These are phyloP conservation scores for Sus scrofa DNA, from an alignment of 2,113 vertebrate genomes.

Conservation along the genomic window T2T-Sscrofa CM000824.6:31854001-31854500, in stretches of 20 bases:
- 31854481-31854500: not conserved
- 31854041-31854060: too few species aligned
- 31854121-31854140: not conserved
- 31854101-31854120: not conserved
- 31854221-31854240: too few species aligned
- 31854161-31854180: not conserved
- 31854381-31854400: not conserved
- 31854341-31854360: not conserved
- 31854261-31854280: too few species aligned
- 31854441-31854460: constrained; percentile 8
- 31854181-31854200: too few species aligned
- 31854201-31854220: too few species aligned
- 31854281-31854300: too few species aligned
- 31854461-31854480: not conserved
- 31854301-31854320: too few species aligned
- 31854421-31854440: not conserved
- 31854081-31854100: too few species aligned
- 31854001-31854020: not conserved
- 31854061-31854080: not conserved
- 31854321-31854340: not conserved
- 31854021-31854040: not conserved
- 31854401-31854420: not conserved
- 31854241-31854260: too few species aligned
- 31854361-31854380: not conserved
- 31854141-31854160: not conserved